Conservation (phyloP, 1,140 invertebrate genomes). For the Drosophila truncata region DNA sequence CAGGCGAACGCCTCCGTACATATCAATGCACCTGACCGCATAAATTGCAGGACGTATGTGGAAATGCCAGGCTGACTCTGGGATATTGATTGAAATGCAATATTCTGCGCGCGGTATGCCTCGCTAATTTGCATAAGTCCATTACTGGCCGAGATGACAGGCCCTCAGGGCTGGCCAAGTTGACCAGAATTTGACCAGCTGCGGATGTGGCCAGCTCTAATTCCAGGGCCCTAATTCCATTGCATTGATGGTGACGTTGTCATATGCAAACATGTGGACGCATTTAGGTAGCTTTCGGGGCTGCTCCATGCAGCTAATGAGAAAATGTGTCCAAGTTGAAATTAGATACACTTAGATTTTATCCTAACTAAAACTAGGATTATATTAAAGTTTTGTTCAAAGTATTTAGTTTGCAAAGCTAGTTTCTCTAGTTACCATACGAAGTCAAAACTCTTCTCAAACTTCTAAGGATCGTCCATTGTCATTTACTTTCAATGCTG, state of each 20-base stretch:
- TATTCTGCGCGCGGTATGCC: conserved; percentile 49
- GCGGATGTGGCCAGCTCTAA: conserved; percentile 38
- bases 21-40: conserved; percentile 3
- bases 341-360: neutral
- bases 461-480: neutral
- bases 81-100: conserved; percentile 69
- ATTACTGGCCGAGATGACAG: conserved; percentile 41
- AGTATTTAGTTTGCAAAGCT: neutral
- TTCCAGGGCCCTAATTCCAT: conserved; percentile 27
- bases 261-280: conserved; percentile 27
- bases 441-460: neutral
- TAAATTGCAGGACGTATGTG: conserved; percentile 36
- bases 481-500: neutral
- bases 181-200: conserved; percentile 30
- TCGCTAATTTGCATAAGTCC: conserved; percentile 55
- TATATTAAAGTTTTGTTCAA: neutral
- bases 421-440: neutral
- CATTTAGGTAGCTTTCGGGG: conserved; percentile 1
- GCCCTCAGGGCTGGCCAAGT: neutral
- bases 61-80: conserved; percentile 32
- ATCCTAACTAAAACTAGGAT: neutral
- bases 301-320: neutral
- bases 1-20: conserved; percentile 1
- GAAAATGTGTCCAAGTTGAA: neutral
- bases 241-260: conserved; percentile 23